Conservation (phyloP, 2,797 vertebrate genomes). For the Channa striata region DNA sequence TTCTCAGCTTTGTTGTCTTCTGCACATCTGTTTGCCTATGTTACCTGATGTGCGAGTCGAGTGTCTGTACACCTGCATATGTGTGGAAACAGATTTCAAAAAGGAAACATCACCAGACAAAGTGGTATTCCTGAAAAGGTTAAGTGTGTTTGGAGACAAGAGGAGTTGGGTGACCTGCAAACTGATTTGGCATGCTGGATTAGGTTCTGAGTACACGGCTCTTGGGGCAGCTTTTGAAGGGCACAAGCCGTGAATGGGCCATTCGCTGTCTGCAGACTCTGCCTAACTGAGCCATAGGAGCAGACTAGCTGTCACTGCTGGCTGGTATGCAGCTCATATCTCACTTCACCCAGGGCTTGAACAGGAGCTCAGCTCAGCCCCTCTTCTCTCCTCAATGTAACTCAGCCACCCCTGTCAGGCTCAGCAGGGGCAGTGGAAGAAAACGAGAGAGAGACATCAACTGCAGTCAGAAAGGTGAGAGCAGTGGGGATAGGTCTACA, state of each 20-base stretch:
- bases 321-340: conserved; percentile 82
- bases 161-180: conserved; percentile 56
- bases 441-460: conserved; percentile 60
- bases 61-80: conserved; percentile 56
- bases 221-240: conserved; percentile 59
- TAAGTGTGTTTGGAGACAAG: conserved; percentile 64
- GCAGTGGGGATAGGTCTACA: conserved; percentile 29
- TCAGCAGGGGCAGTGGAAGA: conserved; percentile 53
- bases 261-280: conserved; percentile 60
- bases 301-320: conserved; percentile 59
- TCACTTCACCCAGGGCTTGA: conserved; percentile 77
- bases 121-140: conserved; percentile 63
- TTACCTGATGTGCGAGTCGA: conserved; percentile 55
- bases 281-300: conserved; percentile 60
- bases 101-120: conserved; percentile 63
- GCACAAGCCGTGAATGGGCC: conserved; percentile 60
- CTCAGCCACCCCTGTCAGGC: conserved; percentile 83
- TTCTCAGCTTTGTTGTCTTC: conserved; percentile 57
- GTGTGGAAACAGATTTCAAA: conserved; percentile 58
- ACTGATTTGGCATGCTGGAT: conserved; percentile 65
- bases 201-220: conserved; percentile 56
- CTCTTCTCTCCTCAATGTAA: conserved; percentile 83
- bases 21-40: conserved; percentile 69
- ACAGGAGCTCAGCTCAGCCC: conserved; percentile 61
- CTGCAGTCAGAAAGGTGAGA: conserved; percentile 47